Evolutionary conservation across 2,888 invertebrate genomes (phyloP), one percentile per base, ranked within the genome.

Genomic region (Tetramorium bicarinatum): DNA sequence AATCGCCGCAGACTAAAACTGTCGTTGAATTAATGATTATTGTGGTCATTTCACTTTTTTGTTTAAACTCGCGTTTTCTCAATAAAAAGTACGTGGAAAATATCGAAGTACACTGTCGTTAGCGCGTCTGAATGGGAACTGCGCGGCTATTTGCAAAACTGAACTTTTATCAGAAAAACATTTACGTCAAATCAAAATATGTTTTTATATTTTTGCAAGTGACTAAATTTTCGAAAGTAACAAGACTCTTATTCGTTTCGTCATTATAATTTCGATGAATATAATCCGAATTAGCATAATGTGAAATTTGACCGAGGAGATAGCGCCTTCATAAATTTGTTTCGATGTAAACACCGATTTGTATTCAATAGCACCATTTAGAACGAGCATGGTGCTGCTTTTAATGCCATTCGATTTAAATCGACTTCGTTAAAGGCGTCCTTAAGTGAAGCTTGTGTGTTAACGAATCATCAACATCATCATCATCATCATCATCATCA

Each of bases 301-400:
- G 25, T 52, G 38, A 67, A 77, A 67, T 75, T 49, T 25, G n/a
- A 29, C 15, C 41, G 54, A 25, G 29, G n/a, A 29, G n/a, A 76
- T 38, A 49, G 3, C 62, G 13, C 15, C n/a, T 44, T 25, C 6
- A 29, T 41, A 34, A 25, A 74, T 75, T 67, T 18, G 34, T 52
- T 52, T 52, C 21, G 41, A 9, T 41, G 79, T 77, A 82, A 85
- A 83, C 83, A 83, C 8, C 67, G 66, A 83, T 87, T 87, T 76
- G 77, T 81, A 85, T 83, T 83, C 83, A 74, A 49, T 59, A 29
- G 67, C 52, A 61, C 25, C 41, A 18, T 29, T 34, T 41, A 49
- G 29, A 61, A 59, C 44, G 49, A 74, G 18, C 74, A 18, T 64
- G 67, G 11, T 59, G 56, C 41, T 62, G 29, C 56, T 71, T 47